Base-by-base conservation (phyloP, 2,113 vertebrate genomes). In the Egretta garzetta region DNA sequence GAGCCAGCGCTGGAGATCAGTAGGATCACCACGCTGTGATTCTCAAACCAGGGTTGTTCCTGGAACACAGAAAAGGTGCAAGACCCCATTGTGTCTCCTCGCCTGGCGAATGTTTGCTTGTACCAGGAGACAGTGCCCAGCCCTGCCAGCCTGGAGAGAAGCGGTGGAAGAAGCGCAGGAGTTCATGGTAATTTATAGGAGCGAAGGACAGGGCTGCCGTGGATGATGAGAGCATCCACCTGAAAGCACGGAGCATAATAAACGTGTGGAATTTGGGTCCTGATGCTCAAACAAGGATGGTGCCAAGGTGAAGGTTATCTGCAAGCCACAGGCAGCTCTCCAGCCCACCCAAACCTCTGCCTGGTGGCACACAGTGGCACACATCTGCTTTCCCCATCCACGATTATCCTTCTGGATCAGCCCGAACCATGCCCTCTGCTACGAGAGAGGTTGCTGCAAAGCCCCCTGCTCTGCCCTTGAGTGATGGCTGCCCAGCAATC, bases 401-500 rank as follows among this genome's bases (percentile, higher is more conserved):
- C 14, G 28, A 14, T 6, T 43, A 17, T 35, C 74, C 67, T 76
- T 27, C 39, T 47, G 75, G 12, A 74, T 33, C 50, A 91, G 71
- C 30, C 75, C 53, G 80, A 64, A 4, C 8, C 56, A 5, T 47
- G 18, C 26, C 45, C 76, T 49, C 35, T 49, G 70, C 81, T 41
- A 1, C 2, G 27, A 19, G 7, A 72, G 35, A 88, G 12, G 77
- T 58, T 68, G 56, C 67, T 58, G 66, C 71, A 41, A 39, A 86
- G 28, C 70, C 56, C 60, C 37, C 50, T 27, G 30, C 84, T 84
- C 88, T 95, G 77, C 66, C 86, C 64, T 64, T 93, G 91, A 96
- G 73, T 89, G 94, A 91, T 0, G 7, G 88, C 92, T 97, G 93
- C 89, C 96, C 97, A 70, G 80, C 64, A 43, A 91, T 87, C 94